phyloP scores from a whole-genome alignment of 2,888 invertebrate species.

The Spilarctia lutea region DNA sequence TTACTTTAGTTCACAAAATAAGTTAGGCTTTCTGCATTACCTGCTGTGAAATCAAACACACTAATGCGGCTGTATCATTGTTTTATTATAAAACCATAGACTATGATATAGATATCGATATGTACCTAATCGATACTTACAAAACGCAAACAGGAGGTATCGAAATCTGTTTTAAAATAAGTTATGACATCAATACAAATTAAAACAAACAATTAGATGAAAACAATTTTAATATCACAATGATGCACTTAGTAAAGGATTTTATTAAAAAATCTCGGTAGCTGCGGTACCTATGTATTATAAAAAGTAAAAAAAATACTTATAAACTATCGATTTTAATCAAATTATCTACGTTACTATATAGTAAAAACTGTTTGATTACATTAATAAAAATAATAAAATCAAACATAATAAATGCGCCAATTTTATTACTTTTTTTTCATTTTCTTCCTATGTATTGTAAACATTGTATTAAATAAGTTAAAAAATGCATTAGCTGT shows the following conservation, averaged over 20 bases:
- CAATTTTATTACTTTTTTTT: neutral
- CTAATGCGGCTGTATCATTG: constrained; percentile 39
- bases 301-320: neutral
- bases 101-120: constrained; percentile 53
- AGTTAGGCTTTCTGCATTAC: neutral
- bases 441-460: neutral
- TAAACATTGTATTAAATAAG: neutral
- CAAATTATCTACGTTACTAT: neutral
- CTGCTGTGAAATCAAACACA: constrained; percentile 7
- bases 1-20: neutral
- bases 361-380: neutral
- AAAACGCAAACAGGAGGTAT: constrained; percentile 62
- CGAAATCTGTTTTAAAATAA: constrained; percentile 53
- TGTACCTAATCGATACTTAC: constrained; percentile 52
- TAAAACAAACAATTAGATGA: constrained; percentile 57
- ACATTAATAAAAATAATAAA: neutral
- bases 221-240: constrained; percentile 75
- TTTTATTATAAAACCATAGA: constrained; percentile 52
- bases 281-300: neutral
- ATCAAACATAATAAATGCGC: neutral
- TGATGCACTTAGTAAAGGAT: constrained; percentile 57
- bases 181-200: constrained; percentile 51
- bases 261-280: neutral
- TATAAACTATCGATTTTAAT: neutral
- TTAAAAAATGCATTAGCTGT: neutral